Conservation (phyloP, 2,888 invertebrate species). For the Willowsia nigromaculata region DNA sequence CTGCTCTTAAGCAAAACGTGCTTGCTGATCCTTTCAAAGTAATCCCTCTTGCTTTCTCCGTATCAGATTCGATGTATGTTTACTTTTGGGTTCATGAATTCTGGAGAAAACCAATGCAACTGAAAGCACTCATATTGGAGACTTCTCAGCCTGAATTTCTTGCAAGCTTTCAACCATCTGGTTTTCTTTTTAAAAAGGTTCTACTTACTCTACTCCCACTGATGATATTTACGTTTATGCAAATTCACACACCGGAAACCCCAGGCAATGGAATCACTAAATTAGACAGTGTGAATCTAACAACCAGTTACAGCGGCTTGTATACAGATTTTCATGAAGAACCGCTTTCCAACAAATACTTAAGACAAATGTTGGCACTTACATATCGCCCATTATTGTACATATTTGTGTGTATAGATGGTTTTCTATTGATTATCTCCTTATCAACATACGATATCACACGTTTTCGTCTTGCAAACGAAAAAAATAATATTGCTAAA, state of each 20-base stretch:
- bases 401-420: conserved; percentile 8
- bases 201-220: background rate
- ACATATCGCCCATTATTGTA: background rate
- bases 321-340: too few species aligned
- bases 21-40: background rate
- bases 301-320: too few species aligned
- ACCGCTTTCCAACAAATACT: too few species aligned
- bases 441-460: background rate
- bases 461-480: background rate
- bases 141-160: background rate
- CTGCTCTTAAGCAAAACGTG: background rate
- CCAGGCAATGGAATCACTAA: background rate
- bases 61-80: conserved; percentile 7
- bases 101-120: background rate
- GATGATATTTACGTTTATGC: background rate
- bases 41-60: background rate
- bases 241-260: background rate
- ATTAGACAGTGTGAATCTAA: background rate
- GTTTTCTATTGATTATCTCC: background rate
- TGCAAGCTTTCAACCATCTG: background rate
- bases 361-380: background rate
- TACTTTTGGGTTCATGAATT: conserved; percentile 3
- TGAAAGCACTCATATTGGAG: background rate
- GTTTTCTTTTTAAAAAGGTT: background rate
- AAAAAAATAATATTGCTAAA: background rate